Evolutionary conservation across 2,113 vertebrate species (phyloP), one percentile per base, ranked within the genome.

Genomic region (Blennius ocellaris): DNA sequence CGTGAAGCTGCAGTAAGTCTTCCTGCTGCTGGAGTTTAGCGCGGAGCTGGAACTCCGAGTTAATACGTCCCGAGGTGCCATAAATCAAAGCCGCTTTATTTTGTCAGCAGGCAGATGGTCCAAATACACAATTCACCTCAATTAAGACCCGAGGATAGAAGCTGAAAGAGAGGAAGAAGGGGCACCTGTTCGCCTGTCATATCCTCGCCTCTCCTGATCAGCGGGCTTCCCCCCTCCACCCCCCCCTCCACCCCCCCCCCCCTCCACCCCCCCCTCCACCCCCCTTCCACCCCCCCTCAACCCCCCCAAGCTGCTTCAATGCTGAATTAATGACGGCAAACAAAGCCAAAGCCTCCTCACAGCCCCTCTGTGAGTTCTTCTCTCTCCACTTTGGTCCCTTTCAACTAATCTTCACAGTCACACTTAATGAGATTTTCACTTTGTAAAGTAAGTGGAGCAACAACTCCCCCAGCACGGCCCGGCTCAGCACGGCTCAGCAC

Each of bases 91-190:
- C 72, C 55, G 83, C 82, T 91, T 91, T 83, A 87, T 82, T 89
- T 88, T 93, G 91, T 92, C 92, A 92, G 90, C 81, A 84, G 65
- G 50, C 93, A 94, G 92, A 93, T 93, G 93, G 92, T 68, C 82
- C 83, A 69, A 83, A 84, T 69, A 70, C 81, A 85, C 77, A 80
- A 47, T 74, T 87, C 86, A 88, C 86, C 87, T 87, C 88, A 87
- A 88, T 87, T 87, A 90, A 90, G 80, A 88, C 81, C 78, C 57
- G 76, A 75, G 78, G 73, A 84, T 70, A 72, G 59, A 52, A 64
- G 79, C 73, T 82, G 78, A 79, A 78, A 68, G 63, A 86, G 87
- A 83, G 69, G 63, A 68, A 87, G 64, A 61, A 60, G 73, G 73
- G 84, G 87, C 90, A 88, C 87, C 90, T 91, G 90, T 87, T 92